Conservation (phyloP, 2,888 invertebrate genomes). For the Girardia tigrina region DNA sequence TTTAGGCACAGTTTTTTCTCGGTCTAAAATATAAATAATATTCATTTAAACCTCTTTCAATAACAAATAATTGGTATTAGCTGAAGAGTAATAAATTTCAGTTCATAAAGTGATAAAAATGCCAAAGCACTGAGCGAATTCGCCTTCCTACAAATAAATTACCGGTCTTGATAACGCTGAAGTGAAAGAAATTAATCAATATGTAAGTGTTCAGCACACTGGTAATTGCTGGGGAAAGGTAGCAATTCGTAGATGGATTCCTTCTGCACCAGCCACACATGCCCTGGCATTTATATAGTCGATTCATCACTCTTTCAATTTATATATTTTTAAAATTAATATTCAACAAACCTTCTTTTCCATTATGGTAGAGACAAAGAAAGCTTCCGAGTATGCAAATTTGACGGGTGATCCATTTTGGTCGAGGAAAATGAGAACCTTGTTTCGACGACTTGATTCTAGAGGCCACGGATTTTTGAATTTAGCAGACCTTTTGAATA, state of each 20-base stretch:
- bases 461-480: constrained; percentile 35
- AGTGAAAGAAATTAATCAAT: background rate
- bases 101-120: too few species aligned
- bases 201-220: background rate
- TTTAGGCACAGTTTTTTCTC: too few species aligned
- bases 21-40: too few species aligned
- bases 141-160: too few species aligned
- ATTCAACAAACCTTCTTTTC: background rate
- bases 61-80: too few species aligned
- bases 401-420: constrained; percentile 28
- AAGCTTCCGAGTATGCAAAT: background rate
- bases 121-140: too few species aligned
- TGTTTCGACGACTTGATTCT: constrained; percentile 36
- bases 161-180: too few species aligned
- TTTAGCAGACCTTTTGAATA: constrained; percentile 34
- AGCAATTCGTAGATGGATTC: background rate
- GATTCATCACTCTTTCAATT: background rate
- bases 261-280: background rate
- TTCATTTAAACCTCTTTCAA: too few species aligned
- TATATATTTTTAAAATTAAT: background rate
- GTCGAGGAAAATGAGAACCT: constrained; percentile 34
- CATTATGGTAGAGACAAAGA: background rate
- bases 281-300: background rate
- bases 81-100: too few species aligned
- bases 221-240: background rate